A percentile compares a stretch with the other conserved stretches of the same genome.
These are phyloP conservation scores for Threskiornis aethiopicus DNA, from an alignment of 2,797 vertebrate species.

Conservation along the genomic window DNA sequence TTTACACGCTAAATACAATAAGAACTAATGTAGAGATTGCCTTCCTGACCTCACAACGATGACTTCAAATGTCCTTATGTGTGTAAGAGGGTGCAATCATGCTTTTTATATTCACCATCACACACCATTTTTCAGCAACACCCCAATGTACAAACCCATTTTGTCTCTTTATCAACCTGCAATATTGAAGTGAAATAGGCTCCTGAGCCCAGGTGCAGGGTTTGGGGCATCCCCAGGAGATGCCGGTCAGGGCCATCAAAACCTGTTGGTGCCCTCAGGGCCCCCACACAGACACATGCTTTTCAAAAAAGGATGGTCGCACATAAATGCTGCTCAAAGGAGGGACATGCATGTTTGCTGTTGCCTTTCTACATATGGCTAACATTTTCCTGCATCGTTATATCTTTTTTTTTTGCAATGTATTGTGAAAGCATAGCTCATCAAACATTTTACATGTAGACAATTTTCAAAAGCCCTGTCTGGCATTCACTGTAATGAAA, in stretches of 20 bases:
- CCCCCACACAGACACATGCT: no score
- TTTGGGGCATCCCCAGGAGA: background rate
- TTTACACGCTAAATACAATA: background rate
- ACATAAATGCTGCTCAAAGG: background rate
- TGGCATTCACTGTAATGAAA: background rate
- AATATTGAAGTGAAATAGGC: background rate
- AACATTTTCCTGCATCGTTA: background rate
- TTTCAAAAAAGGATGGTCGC: rapidly evolving
- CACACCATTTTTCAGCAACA: background rate
- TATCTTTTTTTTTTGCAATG: background rate
- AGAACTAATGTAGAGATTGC: background rate
- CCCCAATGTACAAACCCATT: background rate
- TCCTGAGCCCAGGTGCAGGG: background rate
- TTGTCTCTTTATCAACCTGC: background rate
- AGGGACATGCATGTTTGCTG: background rate
- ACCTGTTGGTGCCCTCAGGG: background rate
- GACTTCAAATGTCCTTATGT: background rate
- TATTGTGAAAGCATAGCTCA: background rate
- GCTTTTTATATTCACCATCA: background rate
- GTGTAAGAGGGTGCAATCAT: background rate
- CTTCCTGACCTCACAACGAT: background rate
- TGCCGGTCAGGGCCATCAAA: background rate
- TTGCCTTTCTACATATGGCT: background rate
- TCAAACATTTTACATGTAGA: background rate
- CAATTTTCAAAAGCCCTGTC: background rate